phyloP scores from a whole-genome alignment of 1,140 invertebrate species.

The Cecropterus lyciades region DNA sequence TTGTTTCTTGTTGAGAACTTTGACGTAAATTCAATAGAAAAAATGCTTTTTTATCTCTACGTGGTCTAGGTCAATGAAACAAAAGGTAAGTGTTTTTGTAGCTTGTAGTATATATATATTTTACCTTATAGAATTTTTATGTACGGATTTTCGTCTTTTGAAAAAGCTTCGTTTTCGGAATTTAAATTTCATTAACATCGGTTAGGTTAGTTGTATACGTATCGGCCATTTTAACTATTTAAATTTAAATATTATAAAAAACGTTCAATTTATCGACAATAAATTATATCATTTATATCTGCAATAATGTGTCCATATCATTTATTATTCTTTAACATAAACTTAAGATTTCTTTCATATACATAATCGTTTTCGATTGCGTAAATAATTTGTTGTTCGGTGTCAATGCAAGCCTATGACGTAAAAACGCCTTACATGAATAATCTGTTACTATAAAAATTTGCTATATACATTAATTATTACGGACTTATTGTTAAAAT shows the following conservation, averaged over 20 bases:
- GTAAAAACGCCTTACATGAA: background rate
- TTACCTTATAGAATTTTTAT: background rate
- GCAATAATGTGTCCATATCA: constrained; percentile 27
- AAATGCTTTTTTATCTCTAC: background rate
- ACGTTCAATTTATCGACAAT: constrained; percentile 26
- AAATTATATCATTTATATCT: constrained; percentile 28
- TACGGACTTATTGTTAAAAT: too few relatives aligned
- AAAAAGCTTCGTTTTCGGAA: background rate
- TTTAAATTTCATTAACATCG: constrained; percentile 1
- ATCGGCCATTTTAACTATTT: background rate
- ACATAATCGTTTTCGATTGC: background rate
- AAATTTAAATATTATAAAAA: background rate
- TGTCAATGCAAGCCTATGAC: background rate
- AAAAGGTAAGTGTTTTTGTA: background rate
- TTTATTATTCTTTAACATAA: background rate
- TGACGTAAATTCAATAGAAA: constrained; percentile 2
- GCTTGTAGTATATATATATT: background rate
- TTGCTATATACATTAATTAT: too few relatives aligned
- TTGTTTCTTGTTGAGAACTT: constrained; percentile 25
- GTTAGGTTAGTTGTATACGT: background rate
- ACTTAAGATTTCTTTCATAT: background rate
- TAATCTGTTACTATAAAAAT: background rate
- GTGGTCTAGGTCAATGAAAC: background rate
- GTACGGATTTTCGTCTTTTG: background rate
- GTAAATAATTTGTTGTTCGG: background rate